Base-by-base conservation (phyloP, 2,113 vertebrate species). In the Zosterops pallidus region DNA sequence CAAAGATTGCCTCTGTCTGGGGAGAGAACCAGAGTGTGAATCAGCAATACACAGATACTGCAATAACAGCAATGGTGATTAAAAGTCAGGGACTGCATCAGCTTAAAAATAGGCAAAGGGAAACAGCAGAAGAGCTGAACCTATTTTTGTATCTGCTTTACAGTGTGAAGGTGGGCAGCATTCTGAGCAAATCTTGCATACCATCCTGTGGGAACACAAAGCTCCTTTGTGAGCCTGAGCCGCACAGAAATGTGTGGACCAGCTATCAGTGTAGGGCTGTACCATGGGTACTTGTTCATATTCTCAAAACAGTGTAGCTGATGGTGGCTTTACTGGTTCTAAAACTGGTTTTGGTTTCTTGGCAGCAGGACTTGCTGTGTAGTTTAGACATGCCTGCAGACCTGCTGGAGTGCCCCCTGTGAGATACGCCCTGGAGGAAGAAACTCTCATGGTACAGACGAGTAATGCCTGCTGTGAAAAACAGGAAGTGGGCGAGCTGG, bases 281-380 rank as follows among this genome's bases (percentile, higher is more conserved):
- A 29, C 46, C 67, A 2, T 20, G 37, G 35, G 22, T 44, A 13
- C n/a, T 71, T 70, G 60, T 29, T 81, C 13, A 2, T n/a, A 6
- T 53, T 80, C 86, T 77, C 71, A 49, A 87, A 72, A 31, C 12
- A 7, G 2, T 46, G 3, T 22, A 63, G 75, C 33, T 86, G 35
- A 10, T 65, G 57, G 49, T 88, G 63, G 63, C 71, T 80, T 72
- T 85, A 60, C 67, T 91, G 75, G 82, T 77, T 88, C 79, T 83
- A 41, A 62, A 93, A 53, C 55, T 80, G 71, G 37, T 50, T 94
- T 93, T 87, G 57, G 25, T 90, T 92, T 90, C 83, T 89, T 86
- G 85, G 76, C 79, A 74, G 83, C 49, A 9, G 53, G 74, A 24
- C 33, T 78, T 0, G 5, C 72, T 71, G 4, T 85, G 0, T 50